phyloP scores from a whole-genome alignment of 2,797 vertebrate species.

The Eutrigla gurnardus region DNA sequence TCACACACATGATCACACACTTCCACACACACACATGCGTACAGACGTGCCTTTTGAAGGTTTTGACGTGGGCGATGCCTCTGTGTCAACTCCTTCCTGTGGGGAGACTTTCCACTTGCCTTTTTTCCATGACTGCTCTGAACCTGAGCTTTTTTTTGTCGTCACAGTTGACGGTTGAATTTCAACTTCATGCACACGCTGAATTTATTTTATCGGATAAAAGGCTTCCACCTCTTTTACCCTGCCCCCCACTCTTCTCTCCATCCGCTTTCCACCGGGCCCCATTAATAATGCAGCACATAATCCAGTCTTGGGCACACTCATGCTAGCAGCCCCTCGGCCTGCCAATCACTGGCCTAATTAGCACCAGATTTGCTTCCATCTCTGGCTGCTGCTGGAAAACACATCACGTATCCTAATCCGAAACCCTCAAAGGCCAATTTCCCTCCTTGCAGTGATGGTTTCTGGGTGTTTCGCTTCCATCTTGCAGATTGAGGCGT shows the following conservation, averaged over 20 bases:
- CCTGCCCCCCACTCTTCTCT: constrained; percentile 2
- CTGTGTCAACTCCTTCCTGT: constrained; percentile 90
- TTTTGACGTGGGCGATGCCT: constrained; percentile 88
- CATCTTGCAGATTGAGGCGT: constrained; percentile 23
- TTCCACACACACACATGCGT: constrained; percentile 33
- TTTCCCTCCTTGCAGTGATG: constrained; percentile 13
- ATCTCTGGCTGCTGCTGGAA: constrained; percentile 30
- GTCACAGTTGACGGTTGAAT: constrained; percentile 46
- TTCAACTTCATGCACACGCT: constrained; percentile 25
- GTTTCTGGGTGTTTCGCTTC: constrained; percentile 23
- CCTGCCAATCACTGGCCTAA: constrained; percentile 52
- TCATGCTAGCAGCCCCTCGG: constrained; percentile 42
- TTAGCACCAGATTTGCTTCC: constrained; percentile 44
- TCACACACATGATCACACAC: constrained; percentile 50
- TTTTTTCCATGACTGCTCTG: constrained; percentile 75
- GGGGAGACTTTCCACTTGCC: constrained; percentile 95
- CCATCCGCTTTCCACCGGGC: constrained; percentile 27
- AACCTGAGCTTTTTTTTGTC: constrained; percentile 38
- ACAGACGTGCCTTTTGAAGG: constrained; percentile 83
- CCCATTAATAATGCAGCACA: constrained; percentile 58
- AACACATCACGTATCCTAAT: constrained; percentile 27
- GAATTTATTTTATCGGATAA: constrained; percentile 48
- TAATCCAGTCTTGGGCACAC: constrained; percentile 51
- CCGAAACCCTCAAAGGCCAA: constrained; percentile 18
- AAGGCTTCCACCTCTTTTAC: constrained; percentile 17